These are phyloP conservation scores for Phyllostomus hastatus DNA, from an alignment of 2,113 vertebrate genomes.

Conservation along the genomic window DNA sequence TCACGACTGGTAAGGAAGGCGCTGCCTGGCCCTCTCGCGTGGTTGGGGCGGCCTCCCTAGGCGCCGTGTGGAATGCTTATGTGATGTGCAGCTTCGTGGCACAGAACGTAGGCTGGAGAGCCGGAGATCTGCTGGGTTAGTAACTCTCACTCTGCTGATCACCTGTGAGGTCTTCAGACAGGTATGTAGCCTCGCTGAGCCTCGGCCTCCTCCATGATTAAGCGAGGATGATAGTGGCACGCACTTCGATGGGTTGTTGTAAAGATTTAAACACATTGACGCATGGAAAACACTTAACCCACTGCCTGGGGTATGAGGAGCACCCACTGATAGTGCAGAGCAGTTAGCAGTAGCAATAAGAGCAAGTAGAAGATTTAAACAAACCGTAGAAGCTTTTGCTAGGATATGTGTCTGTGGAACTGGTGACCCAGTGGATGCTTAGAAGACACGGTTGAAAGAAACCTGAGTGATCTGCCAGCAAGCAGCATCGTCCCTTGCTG, in stretches of 20 bases:
- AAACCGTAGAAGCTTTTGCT: background rate
- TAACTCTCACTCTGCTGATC: background rate
- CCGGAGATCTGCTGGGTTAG: background rate
- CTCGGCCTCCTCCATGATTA: background rate
- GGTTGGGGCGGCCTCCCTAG: background rate
- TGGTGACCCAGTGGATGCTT: background rate
- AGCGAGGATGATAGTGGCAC: background rate
- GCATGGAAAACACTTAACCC: background rate
- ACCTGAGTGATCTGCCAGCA: background rate
- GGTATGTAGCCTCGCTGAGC: background rate
- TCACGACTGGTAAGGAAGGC: constrained; percentile 89
- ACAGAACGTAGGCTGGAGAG: background rate
- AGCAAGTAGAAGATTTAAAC: background rate
- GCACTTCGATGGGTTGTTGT: background rate
- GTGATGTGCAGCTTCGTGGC: fast-evolving
- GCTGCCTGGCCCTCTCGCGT: background rate
- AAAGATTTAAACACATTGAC: background rate
- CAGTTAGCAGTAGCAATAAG: background rate
- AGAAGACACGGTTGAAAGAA: background rate
- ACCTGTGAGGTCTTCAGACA: background rate
- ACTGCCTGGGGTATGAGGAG: background rate
- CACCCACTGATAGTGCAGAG: fast-evolving
- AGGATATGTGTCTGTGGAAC: background rate
- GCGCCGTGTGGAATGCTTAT: fast-evolving
- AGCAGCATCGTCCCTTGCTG: background rate